These are phyloP conservation scores for Pseudolaguvia tuberculata DNA, from an alignment of 2,113 vertebrate species.

Conservation along the genomic window DNA sequence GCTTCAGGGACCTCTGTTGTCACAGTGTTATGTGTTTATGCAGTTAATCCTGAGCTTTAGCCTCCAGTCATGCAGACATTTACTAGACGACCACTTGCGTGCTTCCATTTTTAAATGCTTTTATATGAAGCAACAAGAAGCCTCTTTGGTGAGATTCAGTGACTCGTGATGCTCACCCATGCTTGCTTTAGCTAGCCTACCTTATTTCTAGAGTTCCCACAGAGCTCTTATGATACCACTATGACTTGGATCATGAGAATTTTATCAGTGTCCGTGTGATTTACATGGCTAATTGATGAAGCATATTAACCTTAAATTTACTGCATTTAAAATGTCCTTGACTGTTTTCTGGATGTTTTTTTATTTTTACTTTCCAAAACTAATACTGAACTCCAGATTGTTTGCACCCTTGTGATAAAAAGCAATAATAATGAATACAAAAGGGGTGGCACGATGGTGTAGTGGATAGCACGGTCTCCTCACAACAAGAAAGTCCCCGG, in stretches of 20 bases:
- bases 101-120: not conserved
- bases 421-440: not conserved
- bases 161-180: conserved; percentile 26
- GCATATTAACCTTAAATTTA: not conserved
- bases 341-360: not conserved
- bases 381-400: not conserved
- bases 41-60: conserved; percentile 12
- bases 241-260: conserved; percentile 12
- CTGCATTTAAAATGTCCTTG: not conserved
- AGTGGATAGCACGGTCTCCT: no score
- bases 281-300: not conserved
- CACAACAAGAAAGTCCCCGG: no score
- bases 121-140: conserved; percentile 18
- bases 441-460: no score
- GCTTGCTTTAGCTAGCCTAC: not conserved
- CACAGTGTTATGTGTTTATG: conserved; percentile 4
- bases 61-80: conserved; percentile 4
- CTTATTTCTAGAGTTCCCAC: not conserved
- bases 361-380: not conserved
- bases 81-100: conserved; percentile 4
- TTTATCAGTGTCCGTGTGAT: not conserved
- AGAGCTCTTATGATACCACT: conserved; percentile 3
- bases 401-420: not conserved
- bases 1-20: conserved; percentile 17
- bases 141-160: conserved; percentile 20